A percentile compares a stretch with the other conserved stretches of the same genome.
Conservation (phyloP, 2,797 vertebrate genomes). For the Phalanger gymnotis region DNA sequence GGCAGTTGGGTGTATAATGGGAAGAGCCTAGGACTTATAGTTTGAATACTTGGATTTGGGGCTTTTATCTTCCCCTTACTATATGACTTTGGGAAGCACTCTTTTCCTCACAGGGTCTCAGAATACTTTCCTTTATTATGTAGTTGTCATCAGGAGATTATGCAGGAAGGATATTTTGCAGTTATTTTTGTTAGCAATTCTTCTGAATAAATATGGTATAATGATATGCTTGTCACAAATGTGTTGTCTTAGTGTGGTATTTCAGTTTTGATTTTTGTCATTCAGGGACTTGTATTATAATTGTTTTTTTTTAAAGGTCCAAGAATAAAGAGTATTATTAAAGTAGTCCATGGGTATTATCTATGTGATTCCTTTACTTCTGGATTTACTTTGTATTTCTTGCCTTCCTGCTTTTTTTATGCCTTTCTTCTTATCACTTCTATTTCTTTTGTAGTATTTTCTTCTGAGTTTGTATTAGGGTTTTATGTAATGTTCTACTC, state of each 20-base stretch:
- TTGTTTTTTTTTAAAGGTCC: constrained; percentile 5
- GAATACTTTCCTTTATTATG: background rate
- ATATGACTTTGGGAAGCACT: too few relatives aligned
- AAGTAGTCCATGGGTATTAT: background rate
- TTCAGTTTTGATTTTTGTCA: constrained; percentile 15
- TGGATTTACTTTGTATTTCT: background rate
- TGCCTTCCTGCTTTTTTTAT: background rate
- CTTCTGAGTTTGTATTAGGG: background rate
- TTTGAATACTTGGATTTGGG: too few relatives aligned
- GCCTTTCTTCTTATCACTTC: background rate
- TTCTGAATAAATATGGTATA: background rate
- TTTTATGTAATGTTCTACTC: background rate
- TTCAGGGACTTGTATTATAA: background rate
- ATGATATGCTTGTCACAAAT: background rate
- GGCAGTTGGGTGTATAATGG: too few relatives aligned
- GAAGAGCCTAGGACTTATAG: too few relatives aligned
- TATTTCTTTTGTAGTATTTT: background rate
- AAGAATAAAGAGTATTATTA: background rate
- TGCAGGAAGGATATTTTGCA: constrained; percentile 13
- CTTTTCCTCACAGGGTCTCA: background rate
- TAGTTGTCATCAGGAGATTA: background rate
- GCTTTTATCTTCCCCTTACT: too few relatives aligned
- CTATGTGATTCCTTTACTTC: background rate
- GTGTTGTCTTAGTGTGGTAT: constrained; percentile 21
- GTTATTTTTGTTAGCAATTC: background rate